These are phyloP conservation scores for Ephialtes manifestator DNA, from an alignment of 2,888 invertebrate species.

Conservation along the genomic window DNA sequence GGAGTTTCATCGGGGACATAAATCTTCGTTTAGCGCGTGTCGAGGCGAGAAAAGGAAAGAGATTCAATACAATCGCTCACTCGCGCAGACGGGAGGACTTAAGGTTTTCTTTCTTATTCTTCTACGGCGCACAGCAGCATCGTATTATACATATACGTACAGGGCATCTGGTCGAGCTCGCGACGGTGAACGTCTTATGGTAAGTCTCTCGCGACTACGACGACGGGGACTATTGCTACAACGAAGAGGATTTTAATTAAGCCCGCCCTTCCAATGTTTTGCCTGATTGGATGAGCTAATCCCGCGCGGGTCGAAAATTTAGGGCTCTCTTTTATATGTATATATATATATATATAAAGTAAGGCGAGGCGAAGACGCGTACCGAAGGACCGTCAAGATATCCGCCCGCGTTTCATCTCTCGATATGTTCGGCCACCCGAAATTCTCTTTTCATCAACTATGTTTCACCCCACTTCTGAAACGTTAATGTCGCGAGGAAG, in stretches of 20 bases:
- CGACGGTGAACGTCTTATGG: conserved; percentile 77
- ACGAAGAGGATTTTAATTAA: conserved; percentile 85
- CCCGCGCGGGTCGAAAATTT: conserved; percentile 79
- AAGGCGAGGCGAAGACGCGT: conserved; percentile 46
- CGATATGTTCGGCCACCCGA: conserved; percentile 50
- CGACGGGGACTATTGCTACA: conserved; percentile 72
- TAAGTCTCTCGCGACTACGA: conserved; percentile 77
- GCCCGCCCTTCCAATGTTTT: conserved; percentile 85
- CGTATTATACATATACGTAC: conserved; percentile 22
- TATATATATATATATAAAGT: conserved; percentile 38
- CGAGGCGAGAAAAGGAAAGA: conserved; percentile 59
- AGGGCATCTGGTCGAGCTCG: conserved; percentile 51
- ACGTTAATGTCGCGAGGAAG: conserved; percentile 56
- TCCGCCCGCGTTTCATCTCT: conserved; percentile 47
- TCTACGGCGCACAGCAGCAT: conserved; percentile 17
- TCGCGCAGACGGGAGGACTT: conserved; percentile 65
- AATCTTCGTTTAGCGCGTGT: conserved; percentile 64
- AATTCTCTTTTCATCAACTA: conserved; percentile 56
- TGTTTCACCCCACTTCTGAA: conserved; percentile 44
- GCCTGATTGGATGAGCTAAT: conserved; percentile 84
- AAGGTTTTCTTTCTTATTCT: conserved; percentile 57
- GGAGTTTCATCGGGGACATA: conserved; percentile 61
- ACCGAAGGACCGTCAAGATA: background rate
- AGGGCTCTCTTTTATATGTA: conserved; percentile 69
- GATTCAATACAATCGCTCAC: conserved; percentile 70